These are phyloP conservation scores for Timema cristinae DNA, from an alignment of 2,888 invertebrate species.

Conservation along the genomic window DNA sequence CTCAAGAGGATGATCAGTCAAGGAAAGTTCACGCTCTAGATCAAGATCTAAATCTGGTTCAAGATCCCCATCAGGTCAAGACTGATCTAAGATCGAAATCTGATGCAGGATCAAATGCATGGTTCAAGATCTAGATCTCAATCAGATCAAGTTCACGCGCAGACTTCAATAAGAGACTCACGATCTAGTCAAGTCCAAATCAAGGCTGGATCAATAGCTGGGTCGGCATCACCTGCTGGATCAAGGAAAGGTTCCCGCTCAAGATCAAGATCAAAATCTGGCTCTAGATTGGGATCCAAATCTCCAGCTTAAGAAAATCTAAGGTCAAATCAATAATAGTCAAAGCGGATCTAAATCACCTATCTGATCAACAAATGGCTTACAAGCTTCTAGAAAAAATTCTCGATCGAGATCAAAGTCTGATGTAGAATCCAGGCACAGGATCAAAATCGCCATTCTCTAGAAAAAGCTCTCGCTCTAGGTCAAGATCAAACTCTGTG, in stretches of 20 bases:
- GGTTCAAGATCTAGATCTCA: constrained; percentile 30
- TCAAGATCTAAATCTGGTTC: constrained; percentile 34
- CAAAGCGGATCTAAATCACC: constrained; percentile 1
- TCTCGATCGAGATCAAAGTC: constrained; percentile 27
- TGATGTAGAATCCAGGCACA: constrained; percentile 19
- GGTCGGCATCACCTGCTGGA: constrained; percentile 36
- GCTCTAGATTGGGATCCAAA: constrained; percentile 32
- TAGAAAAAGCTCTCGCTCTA: constrained; percentile 33
- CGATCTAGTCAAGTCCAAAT: constrained; percentile 40
- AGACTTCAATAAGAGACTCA: constrained; percentile 28
- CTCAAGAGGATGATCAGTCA: constrained; percentile 34
- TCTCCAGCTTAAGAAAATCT: constrained; percentile 32
- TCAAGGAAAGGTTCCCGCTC: constrained; percentile 38
- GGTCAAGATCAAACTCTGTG: constrained; percentile 34
- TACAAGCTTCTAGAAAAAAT: constrained; percentile 36
- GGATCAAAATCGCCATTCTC: constrained; percentile 25
- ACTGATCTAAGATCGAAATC: constrained; percentile 34
- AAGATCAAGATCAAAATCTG: constrained; percentile 32
- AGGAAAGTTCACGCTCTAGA: constrained; percentile 31
- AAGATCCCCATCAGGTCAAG: constrained; percentile 37
- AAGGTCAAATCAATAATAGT: constrained; percentile 37
- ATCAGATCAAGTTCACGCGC: constrained; percentile 36
- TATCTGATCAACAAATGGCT: constrained; percentile 33
- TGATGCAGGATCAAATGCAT: constrained; percentile 33
- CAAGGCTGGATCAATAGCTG: constrained; percentile 37